A percentile compares a stretch with the other conserved stretches of the same genome.
Evolutionary conservation across 1,140 invertebrate genomes (phyloP).

Genomic region (Gerris buenoi): DNA sequence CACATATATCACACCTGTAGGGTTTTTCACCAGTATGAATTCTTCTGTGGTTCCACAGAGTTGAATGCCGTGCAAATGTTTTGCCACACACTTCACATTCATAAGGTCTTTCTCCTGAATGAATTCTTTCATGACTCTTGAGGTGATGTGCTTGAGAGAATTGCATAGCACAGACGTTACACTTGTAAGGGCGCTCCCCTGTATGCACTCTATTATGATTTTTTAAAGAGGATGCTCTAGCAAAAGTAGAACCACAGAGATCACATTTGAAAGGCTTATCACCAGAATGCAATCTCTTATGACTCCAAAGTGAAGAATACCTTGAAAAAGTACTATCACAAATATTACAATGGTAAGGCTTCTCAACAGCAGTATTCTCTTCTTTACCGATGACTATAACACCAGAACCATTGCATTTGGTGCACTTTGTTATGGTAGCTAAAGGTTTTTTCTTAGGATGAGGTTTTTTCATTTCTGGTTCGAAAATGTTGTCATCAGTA

Average conservation of each 20-base stretch:
- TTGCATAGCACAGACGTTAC: slow-evolving; percentile 72
- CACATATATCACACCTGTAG: slow-evolving; percentile 67
- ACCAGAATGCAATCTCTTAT: slow-evolving; percentile 67
- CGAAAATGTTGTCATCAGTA: background rate
- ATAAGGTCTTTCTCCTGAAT: slow-evolving; percentile 77
- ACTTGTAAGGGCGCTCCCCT: slow-evolving; percentile 70
- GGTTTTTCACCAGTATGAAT: slow-evolving; percentile 93
- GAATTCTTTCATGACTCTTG: slow-evolving; percentile 82
- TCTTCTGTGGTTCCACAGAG: slow-evolving; percentile 77
- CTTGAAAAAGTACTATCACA: slow-evolving; percentile 44
- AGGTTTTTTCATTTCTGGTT: slow-evolving; percentile 32
- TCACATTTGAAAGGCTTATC: slow-evolving; percentile 85
- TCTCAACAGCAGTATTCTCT: slow-evolving; percentile 36
- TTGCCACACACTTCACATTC: slow-evolving; percentile 84
- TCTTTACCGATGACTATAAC: slow-evolving; percentile 56
- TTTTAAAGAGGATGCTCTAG: slow-evolving; percentile 76
- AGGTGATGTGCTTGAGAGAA: slow-evolving; percentile 78
- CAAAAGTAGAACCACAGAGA: slow-evolving; percentile 83
- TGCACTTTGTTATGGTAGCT: slow-evolving; percentile 66
- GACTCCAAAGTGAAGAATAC: slow-evolving; percentile 71
- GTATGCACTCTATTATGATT: slow-evolving; percentile 75
- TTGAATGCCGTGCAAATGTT: slow-evolving; percentile 71
- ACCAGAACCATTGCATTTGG: slow-evolving; percentile 72
- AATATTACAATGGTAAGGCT: slow-evolving; percentile 73
- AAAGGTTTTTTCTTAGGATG: slow-evolving; percentile 63